Evolutionary conservation across 2,113 vertebrate species (phyloP).

Genomic region (Sclerurus mexicanus): DNA sequence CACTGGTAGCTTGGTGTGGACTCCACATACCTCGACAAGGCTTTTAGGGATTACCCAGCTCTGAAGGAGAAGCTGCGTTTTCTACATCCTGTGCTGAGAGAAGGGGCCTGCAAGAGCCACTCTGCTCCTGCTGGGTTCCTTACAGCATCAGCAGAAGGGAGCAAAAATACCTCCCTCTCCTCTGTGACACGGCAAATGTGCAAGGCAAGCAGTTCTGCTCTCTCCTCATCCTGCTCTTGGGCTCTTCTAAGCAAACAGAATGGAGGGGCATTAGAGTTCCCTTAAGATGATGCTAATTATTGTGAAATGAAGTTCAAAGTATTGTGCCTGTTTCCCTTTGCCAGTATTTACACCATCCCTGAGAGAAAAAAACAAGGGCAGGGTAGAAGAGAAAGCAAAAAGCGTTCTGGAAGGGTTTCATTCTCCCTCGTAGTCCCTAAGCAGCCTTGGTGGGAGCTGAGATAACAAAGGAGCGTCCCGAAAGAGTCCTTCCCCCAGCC

Average conservation of each 20-base stretch:
- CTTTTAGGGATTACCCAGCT: background rate
- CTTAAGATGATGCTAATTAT: background rate
- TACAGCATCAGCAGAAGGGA: background rate
- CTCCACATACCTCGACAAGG: background rate
- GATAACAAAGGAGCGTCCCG: background rate
- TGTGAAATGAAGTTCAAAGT: background rate
- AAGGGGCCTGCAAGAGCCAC: background rate
- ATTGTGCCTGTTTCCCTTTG: background rate
- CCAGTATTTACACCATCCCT: background rate
- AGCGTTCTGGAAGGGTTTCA: background rate
- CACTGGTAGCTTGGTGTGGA: background rate
- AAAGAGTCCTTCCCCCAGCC: background rate
- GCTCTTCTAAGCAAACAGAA: background rate
- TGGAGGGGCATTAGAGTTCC: background rate
- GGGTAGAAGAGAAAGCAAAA: background rate
- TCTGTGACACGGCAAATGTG: background rate
- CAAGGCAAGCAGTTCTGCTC: background rate
- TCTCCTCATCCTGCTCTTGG: background rate
- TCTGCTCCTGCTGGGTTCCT: background rate
- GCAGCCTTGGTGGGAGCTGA: background rate
- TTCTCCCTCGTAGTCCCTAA: background rate
- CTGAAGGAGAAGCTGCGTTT: background rate
- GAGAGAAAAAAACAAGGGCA: background rate
- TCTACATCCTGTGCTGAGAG: background rate
- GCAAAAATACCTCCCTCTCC: slow-evolving; percentile 6